These are phyloP conservation scores for Tenualosa thibaudeaui DNA, from an alignment of 2,797 vertebrate species.

Conservation along the genomic window DNA sequence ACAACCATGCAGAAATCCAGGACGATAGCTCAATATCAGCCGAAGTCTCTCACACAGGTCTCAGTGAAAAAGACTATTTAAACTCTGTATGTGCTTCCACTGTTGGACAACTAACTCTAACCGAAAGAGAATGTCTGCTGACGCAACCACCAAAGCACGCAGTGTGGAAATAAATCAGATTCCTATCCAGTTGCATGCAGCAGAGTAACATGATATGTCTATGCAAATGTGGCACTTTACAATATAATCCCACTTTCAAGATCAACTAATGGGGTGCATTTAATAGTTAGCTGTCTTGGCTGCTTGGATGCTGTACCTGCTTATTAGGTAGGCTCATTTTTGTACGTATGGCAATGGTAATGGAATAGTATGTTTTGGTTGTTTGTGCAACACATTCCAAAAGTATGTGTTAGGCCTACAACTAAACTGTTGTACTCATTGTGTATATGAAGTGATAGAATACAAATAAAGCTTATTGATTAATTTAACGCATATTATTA, in stretches of 20 bases:
- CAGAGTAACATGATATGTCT: background rate
- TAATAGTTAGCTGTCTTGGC: background rate
- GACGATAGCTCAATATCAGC: background rate
- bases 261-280: background rate
- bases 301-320: background rate
- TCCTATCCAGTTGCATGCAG: background rate
- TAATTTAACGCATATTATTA: background rate
- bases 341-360: background rate
- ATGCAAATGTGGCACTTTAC: background rate
- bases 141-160: constrained; percentile 22
- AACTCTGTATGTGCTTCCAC: background rate
- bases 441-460: background rate
- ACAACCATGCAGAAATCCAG: constrained; percentile 11
- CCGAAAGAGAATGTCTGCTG: background rate
- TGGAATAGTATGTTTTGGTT: background rate
- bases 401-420: background rate
- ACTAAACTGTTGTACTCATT: background rate
- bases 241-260: background rate
- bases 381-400: no score
- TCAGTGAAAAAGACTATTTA: background rate
- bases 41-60: background rate
- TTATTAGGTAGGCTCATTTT: background rate
- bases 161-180: background rate
- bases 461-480: background rate
- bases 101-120: background rate